phyloP scores from a whole-genome alignment of 2,113 vertebrate species.

The Marmota monax region DNA sequence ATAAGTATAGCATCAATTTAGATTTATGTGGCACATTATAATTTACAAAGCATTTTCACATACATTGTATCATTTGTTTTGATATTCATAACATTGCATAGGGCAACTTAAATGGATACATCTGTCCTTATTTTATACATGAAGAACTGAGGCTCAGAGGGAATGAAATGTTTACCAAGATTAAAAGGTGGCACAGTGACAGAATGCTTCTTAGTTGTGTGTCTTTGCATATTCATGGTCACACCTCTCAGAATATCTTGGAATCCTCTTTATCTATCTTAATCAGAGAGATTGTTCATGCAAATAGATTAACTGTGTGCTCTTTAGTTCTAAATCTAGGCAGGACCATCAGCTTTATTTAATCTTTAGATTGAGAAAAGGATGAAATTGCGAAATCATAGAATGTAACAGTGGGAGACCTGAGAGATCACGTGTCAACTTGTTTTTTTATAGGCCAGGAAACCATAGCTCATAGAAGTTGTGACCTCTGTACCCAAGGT shows the following conservation, averaged over 20 bases:
- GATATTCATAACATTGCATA: neutral
- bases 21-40: neutral
- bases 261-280: neutral
- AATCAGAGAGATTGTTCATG: neutral
- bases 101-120: neutral
- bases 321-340: neutral
- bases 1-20: conserved; percentile 19
- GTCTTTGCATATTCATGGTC: neutral
- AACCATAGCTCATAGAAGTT: conserved; percentile 10
- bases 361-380: neutral
- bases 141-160: neutral
- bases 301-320: neutral
- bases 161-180: neutral
- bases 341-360: neutral
- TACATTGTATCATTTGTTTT: neutral
- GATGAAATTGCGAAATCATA: neutral
- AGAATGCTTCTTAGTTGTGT: neutral
- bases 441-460: neutral
- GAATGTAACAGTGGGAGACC: neutral
- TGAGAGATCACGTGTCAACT: neutral
- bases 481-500: neutral
- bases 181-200: neutral
- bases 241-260: neutral
- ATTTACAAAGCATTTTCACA: neutral
- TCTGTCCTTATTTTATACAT: neutral